phyloP scores from a whole-genome alignment of 2,888 invertebrate genomes.

The Cyrtodaria siliqua region DNA sequence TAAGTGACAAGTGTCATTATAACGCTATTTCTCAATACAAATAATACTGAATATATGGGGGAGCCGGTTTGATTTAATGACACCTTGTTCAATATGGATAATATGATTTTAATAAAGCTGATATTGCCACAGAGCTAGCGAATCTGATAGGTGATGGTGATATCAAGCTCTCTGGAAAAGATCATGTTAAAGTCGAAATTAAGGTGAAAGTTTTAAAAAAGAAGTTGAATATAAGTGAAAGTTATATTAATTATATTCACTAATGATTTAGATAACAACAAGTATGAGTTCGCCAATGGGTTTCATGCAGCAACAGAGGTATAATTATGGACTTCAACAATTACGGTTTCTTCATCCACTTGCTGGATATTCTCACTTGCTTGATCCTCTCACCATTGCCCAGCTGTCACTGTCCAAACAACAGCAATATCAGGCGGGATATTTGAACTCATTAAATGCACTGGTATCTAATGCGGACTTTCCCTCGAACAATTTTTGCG shows the following conservation, averaged over 20 bases:
- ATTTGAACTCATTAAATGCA: constrained; percentile 42
- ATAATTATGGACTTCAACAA: constrained; percentile 43
- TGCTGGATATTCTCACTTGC: constrained; percentile 54
- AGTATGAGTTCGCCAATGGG: constrained; percentile 48
- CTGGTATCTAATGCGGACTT: constrained; percentile 40
- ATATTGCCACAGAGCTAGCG: constrained; percentile 7
- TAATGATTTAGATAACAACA: background rate
- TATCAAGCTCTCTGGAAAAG: background rate
- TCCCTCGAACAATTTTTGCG: constrained; percentile 23
- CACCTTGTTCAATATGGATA: constrained; percentile 42
- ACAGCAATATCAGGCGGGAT: constrained; percentile 42
- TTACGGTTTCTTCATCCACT: constrained; percentile 56
- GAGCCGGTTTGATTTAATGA: constrained; percentile 48
- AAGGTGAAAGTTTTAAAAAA: background rate
- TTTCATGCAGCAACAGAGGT: constrained; percentile 52
- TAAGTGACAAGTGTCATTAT: constrained; percentile 60
- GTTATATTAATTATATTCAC: background rate
- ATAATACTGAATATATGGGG: constrained; percentile 40
- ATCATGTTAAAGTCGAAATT: no score
- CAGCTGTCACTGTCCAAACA: constrained; percentile 49
- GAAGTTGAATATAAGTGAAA: background rate
- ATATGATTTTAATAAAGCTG: constrained; percentile 30
- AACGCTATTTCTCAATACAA: constrained; percentile 33
- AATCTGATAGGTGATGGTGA: constrained; percentile 3
- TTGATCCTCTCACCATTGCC: constrained; percentile 55